Percentiles rank a stretch among this genome's conserved stretches.
Conservation (phyloP, 1,140 invertebrate genomes). For the Oryctes rhinoceros region DNA sequence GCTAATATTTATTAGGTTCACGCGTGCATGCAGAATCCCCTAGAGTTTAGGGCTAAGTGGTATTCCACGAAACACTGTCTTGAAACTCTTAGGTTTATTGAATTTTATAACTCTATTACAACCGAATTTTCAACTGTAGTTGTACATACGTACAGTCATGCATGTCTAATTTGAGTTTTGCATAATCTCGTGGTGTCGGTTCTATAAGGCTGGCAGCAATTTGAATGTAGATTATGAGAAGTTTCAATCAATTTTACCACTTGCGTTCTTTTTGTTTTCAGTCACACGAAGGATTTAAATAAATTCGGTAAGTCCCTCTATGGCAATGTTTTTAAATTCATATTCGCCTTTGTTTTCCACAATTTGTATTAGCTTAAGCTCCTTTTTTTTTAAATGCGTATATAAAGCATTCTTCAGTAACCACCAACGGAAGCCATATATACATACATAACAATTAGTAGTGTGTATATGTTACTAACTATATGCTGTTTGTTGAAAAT, state of each 20-base stretch:
- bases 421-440: no score
- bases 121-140: not conserved
- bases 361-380: no score
- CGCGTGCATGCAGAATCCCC: slow-evolving; percentile 9
- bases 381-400: no score
- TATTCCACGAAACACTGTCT: not conserved
- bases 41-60: not conserved
- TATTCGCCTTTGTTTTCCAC: no score
- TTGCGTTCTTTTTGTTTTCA: not conserved
- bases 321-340: no score
- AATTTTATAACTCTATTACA: slow-evolving; percentile 1
- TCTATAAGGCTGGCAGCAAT: not conserved
- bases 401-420: no score
- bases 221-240: not conserved
- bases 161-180: not conserved
- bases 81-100: not conserved
- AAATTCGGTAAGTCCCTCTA: no score
- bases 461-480: no score
- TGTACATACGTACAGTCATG: not conserved
- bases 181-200: not conserved
- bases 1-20: slow-evolving; percentile 21
- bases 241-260: not conserved
- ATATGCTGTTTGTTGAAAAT: no score
- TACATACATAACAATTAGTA: no score
- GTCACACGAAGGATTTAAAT: no score